Base-by-base conservation (phyloP, 92 coral and sea anemone genomes). In the Phenganax marumi region DNA sequence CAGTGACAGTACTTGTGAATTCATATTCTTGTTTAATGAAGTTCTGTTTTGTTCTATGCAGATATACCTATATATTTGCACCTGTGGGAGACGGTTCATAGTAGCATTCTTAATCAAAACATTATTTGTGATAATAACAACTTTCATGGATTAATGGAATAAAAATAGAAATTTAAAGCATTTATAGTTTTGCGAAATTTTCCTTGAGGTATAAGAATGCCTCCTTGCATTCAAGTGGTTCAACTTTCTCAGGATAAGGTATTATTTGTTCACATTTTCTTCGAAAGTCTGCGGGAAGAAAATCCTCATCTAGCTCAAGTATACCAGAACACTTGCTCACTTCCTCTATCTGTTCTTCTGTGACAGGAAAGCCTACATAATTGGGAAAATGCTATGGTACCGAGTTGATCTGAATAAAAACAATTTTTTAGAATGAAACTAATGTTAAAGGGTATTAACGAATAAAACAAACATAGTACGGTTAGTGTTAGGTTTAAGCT, bases 151-250 rank as follows among this genome's bases (percentile, higher is more conserved):
- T 8, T 1, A 14, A 18, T 23, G 3, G 65, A 58, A 58, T 16
- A 58, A 58, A 7, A 12, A 58, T 18, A 12, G 21, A 58, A 16
- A 16, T 8, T 13, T 62, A 12, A 18, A 8, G 33, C 43, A 33
- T 2, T 33, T 33, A 33, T 33, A n/a, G 43, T 33, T 33, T 33
- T 33, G 3, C 43, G 25, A 19, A 76, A 24, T 48, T 76, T 10
- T 76, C 52, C 39, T 76, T 76, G 12, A 54, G 14, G 39, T 76
- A 76, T 14, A 55, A 16, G 22, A 55, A 76, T 76, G 81, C 81
- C 26, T 56, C 69, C 17, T 12, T 76, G 54, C 81, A 55, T 55
- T 76, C 68, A 76, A 51, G 26, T 2, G 81, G 81, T 51, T 76
- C 33, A 0, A 76, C 81, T 55, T 76, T 11, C 13, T 16, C 48